These are phyloP conservation scores for Hedya salicella DNA, from an alignment of 2,888 invertebrate genomes.

Conservation along the genomic window DNA sequence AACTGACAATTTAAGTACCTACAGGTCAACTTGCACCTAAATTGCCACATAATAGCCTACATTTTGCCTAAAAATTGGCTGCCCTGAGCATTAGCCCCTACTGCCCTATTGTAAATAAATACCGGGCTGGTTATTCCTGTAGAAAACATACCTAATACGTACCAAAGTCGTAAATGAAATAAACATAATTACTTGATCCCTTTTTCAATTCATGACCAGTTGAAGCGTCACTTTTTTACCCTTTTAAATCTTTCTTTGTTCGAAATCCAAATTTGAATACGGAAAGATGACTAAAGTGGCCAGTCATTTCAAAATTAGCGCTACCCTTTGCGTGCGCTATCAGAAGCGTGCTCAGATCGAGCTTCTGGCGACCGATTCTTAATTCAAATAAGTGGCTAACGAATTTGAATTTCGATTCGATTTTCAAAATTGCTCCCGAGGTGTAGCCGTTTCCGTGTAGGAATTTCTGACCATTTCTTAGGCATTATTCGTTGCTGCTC, in stretches of 20 bases:
- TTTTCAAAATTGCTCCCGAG: slow-evolving; percentile 32
- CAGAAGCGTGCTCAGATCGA: slow-evolving; percentile 64
- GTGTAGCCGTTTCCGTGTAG: slow-evolving; percentile 68
- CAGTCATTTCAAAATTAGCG: slow-evolving; percentile 22
- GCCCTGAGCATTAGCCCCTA: no score
- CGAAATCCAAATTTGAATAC: slow-evolving; percentile 36
- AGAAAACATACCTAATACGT: no score
- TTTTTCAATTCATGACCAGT: background rate
- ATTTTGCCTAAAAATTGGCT: no score
- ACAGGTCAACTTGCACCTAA: no score
- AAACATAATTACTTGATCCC: no score
- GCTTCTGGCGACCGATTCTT: slow-evolving; percentile 63
- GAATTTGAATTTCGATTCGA: slow-evolving; percentile 48
- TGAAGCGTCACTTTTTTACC: background rate
- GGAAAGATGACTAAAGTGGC: slow-evolving; percentile 31
- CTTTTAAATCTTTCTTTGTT: background rate
- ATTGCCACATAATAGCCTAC: no score
- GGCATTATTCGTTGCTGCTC: background rate
- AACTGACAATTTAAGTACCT: no score
- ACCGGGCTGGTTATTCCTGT: no score
- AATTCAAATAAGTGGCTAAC: slow-evolving; percentile 46
- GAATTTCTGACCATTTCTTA: slow-evolving; percentile 51
- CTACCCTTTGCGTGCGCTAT: slow-evolving; percentile 55
- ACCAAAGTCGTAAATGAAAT: no score
- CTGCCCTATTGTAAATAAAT: no score